Base-by-base conservation (phyloP, 37 sponge, comb jelly and placozoan genomes). In the Bolinopsis microptera region DNA sequence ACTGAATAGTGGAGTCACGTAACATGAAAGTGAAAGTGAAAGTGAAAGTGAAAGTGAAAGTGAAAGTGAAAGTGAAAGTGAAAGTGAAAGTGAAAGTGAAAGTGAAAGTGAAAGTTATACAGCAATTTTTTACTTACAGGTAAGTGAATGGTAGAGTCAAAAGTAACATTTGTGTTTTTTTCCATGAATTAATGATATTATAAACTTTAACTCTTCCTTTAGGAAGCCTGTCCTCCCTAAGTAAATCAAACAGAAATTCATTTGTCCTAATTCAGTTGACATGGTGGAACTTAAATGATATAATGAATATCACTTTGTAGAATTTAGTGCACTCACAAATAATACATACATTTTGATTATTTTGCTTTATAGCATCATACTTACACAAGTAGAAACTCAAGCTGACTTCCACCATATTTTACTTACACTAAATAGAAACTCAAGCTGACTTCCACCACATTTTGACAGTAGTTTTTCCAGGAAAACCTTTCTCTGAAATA, bases 341-440 rank as follows among this genome's bases (percentile, higher is more conserved):
- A n/a, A n/a, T n/a, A n/a, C n/a, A n/a, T n/a, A n/a, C n/a, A n/a
- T n/a, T n/a, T n/a, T n/a, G n/a, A n/a, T n/a, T n/a, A n/a, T n/a
- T n/a, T n/a, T n/a, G n/a, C n/a, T n/a, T n/a, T n/a, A n/a, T n/a
- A n/a, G n/a, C n/a, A n/a, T n/a, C n/a, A n/a, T 34, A 33, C 80
- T 77, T 35, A 77, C 80, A 77, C 80, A 18, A 77, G 33, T 16
- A 77, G 36, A 32, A 77, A 77, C 80, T 77, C 80, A 9, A 77
- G 37, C 35, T 77, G 80, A 77, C 35, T 32, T 1, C 80, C 80
- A 34, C 35, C 33, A 18, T 36, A n/a, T n/a, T n/a, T n/a, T 34
- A 33, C 80, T 77, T 35, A 77, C 80, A 77, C 80, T 77, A 18
- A 77, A 77, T 16, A 77, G 36, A 32, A 77, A 77, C 80, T 77